Percentiles rank a stretch among this genome's conserved stretches.
phyloP scores from a whole-genome alignment of 2,113 vertebrate genomes.

The Lophochroa leadbeateri region DNA sequence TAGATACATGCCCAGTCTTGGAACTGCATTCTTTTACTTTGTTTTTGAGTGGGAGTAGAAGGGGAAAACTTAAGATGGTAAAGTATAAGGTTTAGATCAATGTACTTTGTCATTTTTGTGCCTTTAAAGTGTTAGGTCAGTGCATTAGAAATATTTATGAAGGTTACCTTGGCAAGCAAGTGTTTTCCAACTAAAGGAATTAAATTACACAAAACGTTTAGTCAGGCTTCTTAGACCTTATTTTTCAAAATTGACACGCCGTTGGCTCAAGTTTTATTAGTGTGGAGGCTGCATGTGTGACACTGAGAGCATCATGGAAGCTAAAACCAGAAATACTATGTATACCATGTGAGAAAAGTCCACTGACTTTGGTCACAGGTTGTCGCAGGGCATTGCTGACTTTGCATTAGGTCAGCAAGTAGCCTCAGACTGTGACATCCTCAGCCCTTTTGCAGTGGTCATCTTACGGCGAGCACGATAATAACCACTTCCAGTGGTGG shows the following conservation, averaged over 20 bases:
- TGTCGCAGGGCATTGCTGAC: not conserved
- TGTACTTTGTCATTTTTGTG: not conserved
- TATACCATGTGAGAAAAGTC: not conserved
- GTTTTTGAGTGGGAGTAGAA: constrained; percentile 18
- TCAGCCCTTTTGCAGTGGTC: not conserved
- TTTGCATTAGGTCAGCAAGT: not conserved
- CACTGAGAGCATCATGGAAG: not conserved
- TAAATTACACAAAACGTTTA: constrained; percentile 47
- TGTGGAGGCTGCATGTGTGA: not conserved
- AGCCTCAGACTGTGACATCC: not conserved
- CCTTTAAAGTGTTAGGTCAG: constrained; percentile 46
- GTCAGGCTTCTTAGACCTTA: constrained; percentile 35
- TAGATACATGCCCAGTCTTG: constrained; percentile 21
- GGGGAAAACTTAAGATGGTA: constrained; percentile 20
- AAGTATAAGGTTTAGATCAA: constrained; percentile 33
- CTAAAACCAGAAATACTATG: not conserved
- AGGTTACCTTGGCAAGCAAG: constrained; percentile 21
- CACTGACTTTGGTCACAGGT: not conserved
- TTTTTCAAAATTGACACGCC: constrained; percentile 31
- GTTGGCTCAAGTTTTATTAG: not conserved
- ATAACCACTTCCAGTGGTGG: not conserved
- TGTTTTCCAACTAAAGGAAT: constrained; percentile 53
- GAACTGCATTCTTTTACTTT: constrained; percentile 17
- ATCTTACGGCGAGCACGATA: rapidly evolving
- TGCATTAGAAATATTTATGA: constrained; percentile 52